Percentiles rank a stretch among this genome's conserved stretches.
Conservation (phyloP, 2,888 invertebrate genomes). For the Enchytraeus crypticus region DNA sequence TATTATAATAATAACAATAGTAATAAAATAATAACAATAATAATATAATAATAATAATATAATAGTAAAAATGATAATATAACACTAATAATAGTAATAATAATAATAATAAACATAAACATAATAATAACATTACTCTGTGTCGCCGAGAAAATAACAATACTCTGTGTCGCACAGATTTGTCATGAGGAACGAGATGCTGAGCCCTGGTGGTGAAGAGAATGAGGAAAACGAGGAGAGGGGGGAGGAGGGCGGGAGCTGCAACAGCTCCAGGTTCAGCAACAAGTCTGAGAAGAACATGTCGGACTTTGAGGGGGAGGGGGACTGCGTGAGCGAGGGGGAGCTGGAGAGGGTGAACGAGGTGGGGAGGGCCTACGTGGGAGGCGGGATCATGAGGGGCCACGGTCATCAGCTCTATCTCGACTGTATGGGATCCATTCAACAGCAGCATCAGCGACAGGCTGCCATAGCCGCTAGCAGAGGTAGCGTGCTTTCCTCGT, state of each 20-base stretch:
- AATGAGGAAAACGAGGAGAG: constrained; percentile 7
- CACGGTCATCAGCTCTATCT: too few species aligned
- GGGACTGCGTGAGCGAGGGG: constrained; percentile 44
- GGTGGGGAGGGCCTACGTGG: constrained; percentile 6
- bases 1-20: too few species aligned
- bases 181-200: constrained; percentile 59
- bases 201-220: constrained; percentile 45
- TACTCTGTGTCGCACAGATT: too few species aligned
- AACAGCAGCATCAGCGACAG: constrained; percentile 42
- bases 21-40: too few species aligned
- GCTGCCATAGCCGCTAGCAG: too few species aligned
- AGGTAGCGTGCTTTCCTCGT: too few species aligned
- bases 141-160: too few species aligned
- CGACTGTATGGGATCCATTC: constrained; percentile 46
- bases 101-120: too few species aligned
- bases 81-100: too few species aligned
- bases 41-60: too few species aligned
- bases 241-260: constrained; percentile 38
- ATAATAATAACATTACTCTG: too few species aligned
- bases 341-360: constrained; percentile 39
- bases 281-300: constrained; percentile 88
- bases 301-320: constrained; percentile 79
- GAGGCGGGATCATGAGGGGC: constrained; percentile 39
- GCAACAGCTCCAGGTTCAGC: constrained; percentile 76
- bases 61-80: too few species aligned